Evolutionary conservation across 64 coral and sea anemone genomes (phyloP).

Genomic region (Hydrozoanthus tunicans): DNA sequence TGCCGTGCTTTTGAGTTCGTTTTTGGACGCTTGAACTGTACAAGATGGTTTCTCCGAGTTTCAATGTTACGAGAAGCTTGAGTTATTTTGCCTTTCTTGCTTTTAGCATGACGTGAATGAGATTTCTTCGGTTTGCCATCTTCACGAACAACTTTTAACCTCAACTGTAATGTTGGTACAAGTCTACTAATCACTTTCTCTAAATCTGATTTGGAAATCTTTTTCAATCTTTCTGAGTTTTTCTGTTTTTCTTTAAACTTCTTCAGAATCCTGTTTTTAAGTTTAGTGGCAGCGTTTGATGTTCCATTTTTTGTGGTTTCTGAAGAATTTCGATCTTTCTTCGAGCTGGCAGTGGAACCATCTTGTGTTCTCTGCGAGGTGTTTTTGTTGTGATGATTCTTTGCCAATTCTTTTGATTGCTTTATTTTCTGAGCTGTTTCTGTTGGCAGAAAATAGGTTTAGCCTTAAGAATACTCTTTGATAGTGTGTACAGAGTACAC

Average conservation of each 20-base stretch:
- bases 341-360: neutral
- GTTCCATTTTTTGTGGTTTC: neutral
- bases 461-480: neutral
- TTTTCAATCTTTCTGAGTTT: neutral
- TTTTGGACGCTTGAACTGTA: neutral
- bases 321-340: neutral
- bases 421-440: slow-evolving; percentile 35
- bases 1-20: neutral
- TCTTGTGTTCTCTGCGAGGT: neutral
- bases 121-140: neutral
- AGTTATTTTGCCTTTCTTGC: neutral
- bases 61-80: neutral
- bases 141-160: slow-evolving; percentile 37
- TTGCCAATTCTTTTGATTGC: neutral
- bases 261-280: neutral
- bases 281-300: neutral
- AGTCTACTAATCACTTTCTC: slow-evolving; percentile 37
- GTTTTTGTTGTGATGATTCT: neutral
- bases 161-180: slow-evolving; percentile 7
- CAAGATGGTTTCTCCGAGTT: neutral
- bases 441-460: neutral
- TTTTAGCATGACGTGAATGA: neutral
- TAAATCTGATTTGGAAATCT: slow-evolving; percentile 24
- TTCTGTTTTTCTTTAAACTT: neutral
- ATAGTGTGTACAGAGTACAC: neutral